Base-by-base conservation (phyloP, 2,113 vertebrate genomes). In the Cephalopterus ornatus region DNA sequence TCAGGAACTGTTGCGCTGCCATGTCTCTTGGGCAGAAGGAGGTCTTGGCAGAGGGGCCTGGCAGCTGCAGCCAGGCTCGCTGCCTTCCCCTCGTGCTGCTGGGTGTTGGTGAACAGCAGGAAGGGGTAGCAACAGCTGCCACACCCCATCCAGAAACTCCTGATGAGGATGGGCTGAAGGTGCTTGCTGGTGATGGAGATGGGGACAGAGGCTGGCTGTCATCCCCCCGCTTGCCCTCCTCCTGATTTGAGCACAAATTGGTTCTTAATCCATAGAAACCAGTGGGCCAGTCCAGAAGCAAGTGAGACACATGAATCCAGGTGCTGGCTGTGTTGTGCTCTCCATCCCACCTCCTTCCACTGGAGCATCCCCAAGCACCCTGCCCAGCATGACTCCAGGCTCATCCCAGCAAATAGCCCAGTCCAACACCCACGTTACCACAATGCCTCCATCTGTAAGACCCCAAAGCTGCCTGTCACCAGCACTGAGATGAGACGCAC, bases 1-100 rank as follows among this genome's bases (percentile, higher is more conserved):
- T 68, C 53, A 39, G 30, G 50, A 65, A 37, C 14, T 52, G 58
- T 35, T 47, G 37, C 27, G 33, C 41, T 44, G 42, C 9, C 6
- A 1, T 0, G 1, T 70, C 76, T 83, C 79, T 72, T 0, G 0
- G 33, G 53, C 17, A 41, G 50, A 62, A 63, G n/a, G 27, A 91
- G 56, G 32, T 26, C 46, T 39, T 33, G 46, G 87, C 4, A 3
- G 44, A 74, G 15, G 26, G 55, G 47, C 71, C 42, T 0, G 0
- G 55, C 32, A 84, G 59, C 47, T 49, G 41, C 55, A 47, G 22
- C 52, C 0, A 3, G 53, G 62, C 47, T 88, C 0, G 1, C 28
- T 68, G 62, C 27, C 39, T 20, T 88, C 83, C 47, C 42, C 33
- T 71, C 19, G 20, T 4, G 1, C 52, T 47, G 44, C 59, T 0